Conservation (phyloP, 1,140 invertebrate genomes). For the Coenobita brevimanus region DNA sequence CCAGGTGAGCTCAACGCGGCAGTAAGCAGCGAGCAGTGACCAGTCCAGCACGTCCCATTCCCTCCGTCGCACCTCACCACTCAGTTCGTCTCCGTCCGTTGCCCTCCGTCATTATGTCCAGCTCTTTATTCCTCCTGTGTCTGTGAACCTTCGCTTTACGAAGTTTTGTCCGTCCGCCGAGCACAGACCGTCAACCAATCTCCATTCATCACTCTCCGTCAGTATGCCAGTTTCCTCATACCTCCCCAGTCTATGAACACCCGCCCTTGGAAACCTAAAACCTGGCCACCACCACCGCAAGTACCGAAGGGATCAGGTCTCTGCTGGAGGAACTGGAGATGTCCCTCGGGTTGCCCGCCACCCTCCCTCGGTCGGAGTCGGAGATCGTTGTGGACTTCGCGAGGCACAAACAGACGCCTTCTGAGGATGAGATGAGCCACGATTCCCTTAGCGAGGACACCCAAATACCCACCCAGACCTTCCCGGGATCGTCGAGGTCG, state of each 20-base stretch:
- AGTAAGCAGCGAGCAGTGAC: slow-evolving; percentile 39
- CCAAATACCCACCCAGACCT: background rate
- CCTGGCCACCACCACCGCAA: background rate
- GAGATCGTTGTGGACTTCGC: slow-evolving; percentile 60
- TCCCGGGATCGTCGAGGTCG: background rate
- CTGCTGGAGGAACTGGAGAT: slow-evolving; percentile 55
- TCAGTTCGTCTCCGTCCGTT: background rate
- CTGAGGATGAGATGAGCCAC: slow-evolving; percentile 59
- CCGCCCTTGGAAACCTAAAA: too few relatives aligned
- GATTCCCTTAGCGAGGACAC: slow-evolving; percentile 42
- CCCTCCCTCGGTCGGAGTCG: slow-evolving; percentile 54
- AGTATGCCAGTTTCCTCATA: too few relatives aligned
- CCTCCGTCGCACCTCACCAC: background rate
- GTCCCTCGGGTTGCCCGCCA: slow-evolving; percentile 8
- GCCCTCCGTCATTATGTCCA: too few relatives aligned
- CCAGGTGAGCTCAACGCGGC: slow-evolving; percentile 6
- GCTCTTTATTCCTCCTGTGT: too few relatives aligned
- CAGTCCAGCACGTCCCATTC: background rate
- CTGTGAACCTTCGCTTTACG: too few relatives aligned
- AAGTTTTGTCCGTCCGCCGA: background rate
- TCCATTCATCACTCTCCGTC: background rate
- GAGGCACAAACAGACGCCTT: slow-evolving; percentile 7
- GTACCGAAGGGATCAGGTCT: slow-evolving; percentile 38
- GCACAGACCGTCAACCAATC: background rate
- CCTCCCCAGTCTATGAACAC: too few relatives aligned